Percentiles rank a stretch among this genome's conserved stretches.
Conservation (phyloP, 2,113 vertebrate species). For the Brevimyrus niger region DNA sequence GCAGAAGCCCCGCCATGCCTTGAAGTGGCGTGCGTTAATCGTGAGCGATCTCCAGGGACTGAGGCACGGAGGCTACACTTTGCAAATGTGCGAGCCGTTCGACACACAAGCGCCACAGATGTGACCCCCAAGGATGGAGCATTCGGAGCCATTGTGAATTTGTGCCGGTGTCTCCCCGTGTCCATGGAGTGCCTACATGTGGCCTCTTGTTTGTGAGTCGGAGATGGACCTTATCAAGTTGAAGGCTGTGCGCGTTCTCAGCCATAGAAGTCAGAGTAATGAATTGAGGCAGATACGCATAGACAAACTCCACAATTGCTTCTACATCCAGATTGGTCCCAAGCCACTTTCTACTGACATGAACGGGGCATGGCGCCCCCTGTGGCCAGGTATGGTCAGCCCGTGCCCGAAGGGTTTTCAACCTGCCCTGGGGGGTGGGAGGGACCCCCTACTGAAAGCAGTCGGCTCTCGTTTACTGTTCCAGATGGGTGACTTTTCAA, state of each 20-base stretch:
- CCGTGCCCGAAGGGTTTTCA: slow-evolving; percentile 61
- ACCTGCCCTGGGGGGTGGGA: slow-evolving; percentile 53
- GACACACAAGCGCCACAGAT: neutral
- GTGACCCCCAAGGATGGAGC: neutral
- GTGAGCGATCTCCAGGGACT: neutral
- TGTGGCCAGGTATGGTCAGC: neutral
- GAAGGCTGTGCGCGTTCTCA: neutral
- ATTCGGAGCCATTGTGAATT: neutral
- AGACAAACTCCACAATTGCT: neutral
- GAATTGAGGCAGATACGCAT: neutral
- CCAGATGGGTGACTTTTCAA: slow-evolving; percentile 65
- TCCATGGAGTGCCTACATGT: neutral
- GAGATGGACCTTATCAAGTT: neutral
- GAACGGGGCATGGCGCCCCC: neutral
- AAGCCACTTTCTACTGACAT: neutral
- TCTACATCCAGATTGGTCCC: neutral
- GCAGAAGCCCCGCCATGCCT: neutral
- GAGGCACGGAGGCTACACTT: neutral
- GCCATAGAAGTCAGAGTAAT: neutral
- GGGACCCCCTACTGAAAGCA: slow-evolving; percentile 66
- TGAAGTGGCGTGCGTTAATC: neutral
- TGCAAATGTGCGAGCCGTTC: neutral
- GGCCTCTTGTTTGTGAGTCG: neutral
- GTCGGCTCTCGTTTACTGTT: slow-evolving; percentile 72
- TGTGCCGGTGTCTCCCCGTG: neutral